Evolutionary conservation across 2,113 vertebrate species (phyloP).

Genomic region (Spermophilus dauricus): DNA sequence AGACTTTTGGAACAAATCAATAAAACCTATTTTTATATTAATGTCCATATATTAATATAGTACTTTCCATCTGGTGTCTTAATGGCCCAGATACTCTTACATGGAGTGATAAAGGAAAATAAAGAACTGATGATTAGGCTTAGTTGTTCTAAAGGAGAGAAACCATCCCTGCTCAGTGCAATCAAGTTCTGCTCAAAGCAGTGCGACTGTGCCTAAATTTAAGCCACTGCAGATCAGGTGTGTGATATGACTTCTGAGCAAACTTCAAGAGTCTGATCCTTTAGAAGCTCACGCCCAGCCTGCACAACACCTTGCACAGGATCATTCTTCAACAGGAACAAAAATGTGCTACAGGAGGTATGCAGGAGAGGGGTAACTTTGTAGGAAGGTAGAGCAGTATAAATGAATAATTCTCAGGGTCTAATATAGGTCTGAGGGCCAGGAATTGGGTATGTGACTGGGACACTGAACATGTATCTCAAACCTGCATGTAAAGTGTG

Average conservation of each 20-base stretch:
- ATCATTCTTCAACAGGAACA: neutral
- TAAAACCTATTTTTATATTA: constrained; percentile 16
- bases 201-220: neutral
- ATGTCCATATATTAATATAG: neutral
- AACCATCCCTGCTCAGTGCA: neutral
- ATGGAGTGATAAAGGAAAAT: neutral
- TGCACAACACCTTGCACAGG: neutral
- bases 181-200: neutral
- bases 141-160: neutral
- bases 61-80: neutral
- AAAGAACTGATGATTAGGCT: neutral
- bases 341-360: fast-evolving
- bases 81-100: neutral
- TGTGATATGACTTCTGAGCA: neutral
- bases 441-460: neutral
- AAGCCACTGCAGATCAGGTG: neutral
- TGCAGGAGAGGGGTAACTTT: neutral
- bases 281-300: neutral
- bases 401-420: neutral
- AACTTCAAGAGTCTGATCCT: neutral
- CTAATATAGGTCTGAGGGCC: neutral
- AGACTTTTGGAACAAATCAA: neutral
- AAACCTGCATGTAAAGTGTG: neutral
- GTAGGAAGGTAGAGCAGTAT: fast-evolving
- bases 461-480: neutral